Evolutionary conservation across 2,113 vertebrate genomes (phyloP).

Genomic region (Dinomys branickii): DNA sequence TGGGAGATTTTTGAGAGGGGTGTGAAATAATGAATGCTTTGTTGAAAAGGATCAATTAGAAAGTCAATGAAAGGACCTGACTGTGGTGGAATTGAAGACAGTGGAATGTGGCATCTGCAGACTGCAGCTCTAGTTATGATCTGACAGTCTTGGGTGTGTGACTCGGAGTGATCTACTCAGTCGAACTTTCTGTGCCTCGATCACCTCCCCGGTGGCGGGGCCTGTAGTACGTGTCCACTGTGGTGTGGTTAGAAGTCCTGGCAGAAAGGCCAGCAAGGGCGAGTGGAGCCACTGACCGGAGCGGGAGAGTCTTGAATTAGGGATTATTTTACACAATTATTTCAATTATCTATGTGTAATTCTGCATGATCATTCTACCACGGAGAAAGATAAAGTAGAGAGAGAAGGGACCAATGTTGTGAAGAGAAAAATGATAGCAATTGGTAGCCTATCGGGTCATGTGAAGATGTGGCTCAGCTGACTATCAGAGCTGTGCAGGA

Average conservation of each 20-base stretch:
- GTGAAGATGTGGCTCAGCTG: neutral
- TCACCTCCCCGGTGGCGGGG: neutral
- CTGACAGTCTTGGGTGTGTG: neutral
- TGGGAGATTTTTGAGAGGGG: neutral
- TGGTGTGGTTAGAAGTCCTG: neutral
- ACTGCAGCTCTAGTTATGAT: neutral
- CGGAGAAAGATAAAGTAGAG: neutral
- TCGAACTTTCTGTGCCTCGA: neutral
- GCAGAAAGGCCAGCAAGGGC: neutral
- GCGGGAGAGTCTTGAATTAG: neutral
- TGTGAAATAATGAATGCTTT: neutral
- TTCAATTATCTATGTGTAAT: neutral
- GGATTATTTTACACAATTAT: neutral
- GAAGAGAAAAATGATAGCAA: neutral
- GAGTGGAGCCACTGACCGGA: neutral
- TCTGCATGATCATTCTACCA: neutral
- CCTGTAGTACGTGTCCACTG: neutral
- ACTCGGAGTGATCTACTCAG: neutral
- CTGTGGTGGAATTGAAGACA: neutral
- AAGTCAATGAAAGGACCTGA: neutral
- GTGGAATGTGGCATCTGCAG: neutral
- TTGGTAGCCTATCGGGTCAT: neutral
- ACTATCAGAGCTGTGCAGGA: neutral
- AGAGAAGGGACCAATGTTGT: neutral
- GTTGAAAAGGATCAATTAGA: neutral